Evolutionary conservation across 2,113 vertebrate genomes (phyloP), one percentile per base, ranked within the genome.

Genomic region (Chaetura pelagica): DNA sequence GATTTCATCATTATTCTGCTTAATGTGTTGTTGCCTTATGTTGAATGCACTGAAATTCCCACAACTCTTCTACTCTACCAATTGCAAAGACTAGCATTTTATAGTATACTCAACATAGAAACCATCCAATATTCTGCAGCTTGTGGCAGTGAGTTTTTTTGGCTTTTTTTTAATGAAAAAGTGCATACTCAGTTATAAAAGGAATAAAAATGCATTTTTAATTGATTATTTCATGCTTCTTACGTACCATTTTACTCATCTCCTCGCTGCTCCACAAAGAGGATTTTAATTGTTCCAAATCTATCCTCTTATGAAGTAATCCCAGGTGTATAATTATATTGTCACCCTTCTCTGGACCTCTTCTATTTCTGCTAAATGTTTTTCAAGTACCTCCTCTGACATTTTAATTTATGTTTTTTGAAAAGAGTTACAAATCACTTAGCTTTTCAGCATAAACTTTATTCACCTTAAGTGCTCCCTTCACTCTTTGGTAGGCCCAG

Each of bases 311-410:
- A 72, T 10, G 69, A 89, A 96, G 67, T 52, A 40, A 73, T 62
- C 22, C 2, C 6, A 94, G 30, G 32, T 79, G 34, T 93, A 38
- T 79, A 93, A 94, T 94, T 94, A 87, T 44, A 54, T 20, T 91
- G 75, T 87, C 88, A 85, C 44, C 49, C 17, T 87, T 90, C 49
- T 77, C 54, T 83, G 82, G 82, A 96, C 84, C 58, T 81, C 44
- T 91, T 93, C 48, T 72, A 67, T 89, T 82, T 55, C 62, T 76
- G 71, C 27, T 90, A 83, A 93, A 93, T 90, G 63, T 85, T 93
- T 95, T 85, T 76, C 58, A 69, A 88, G 88, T 76, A 73, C 42
- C 44, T 93, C 8, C 46, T 75, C 40, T 87, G 90, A 85, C 82
- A 93, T 85, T 83, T 87, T 90, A 91, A 94, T 94, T 94, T 82